A percentile compares a stretch with the other conserved stretches of the same genome.
Conservation (phyloP, 2,888 invertebrate genomes). For the Pseudoips prasinana region DNA sequence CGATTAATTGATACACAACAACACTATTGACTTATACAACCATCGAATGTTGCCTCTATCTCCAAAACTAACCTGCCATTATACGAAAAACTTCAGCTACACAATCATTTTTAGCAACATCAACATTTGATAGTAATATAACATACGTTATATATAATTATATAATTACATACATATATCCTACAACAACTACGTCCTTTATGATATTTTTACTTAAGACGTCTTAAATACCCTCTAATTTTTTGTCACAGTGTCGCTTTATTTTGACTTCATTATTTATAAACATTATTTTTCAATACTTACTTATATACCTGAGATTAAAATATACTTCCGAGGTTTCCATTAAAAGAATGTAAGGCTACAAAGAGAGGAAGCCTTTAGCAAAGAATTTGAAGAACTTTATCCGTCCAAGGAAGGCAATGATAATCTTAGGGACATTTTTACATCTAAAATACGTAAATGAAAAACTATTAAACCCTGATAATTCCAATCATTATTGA, state of each 20-base stretch:
- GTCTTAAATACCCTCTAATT: constrained; percentile 71
- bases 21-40: constrained; percentile 38
- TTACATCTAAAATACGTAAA: constrained; percentile 62
- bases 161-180: constrained; percentile 41
- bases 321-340: constrained; percentile 48
- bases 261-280: constrained; percentile 78
- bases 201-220: constrained; percentile 75
- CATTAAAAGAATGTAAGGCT: constrained; percentile 44
- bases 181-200: constrained; percentile 75
- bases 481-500: constrained; percentile 77
- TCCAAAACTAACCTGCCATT: constrained; percentile 8
- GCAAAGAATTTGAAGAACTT: constrained; percentile 58
- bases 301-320: constrained; percentile 60
- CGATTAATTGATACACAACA: constrained; percentile 58
- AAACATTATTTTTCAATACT: constrained; percentile 66
- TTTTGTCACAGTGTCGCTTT: constrained; percentile 81
- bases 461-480: constrained; percentile 75
- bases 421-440: constrained; percentile 46
- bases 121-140: constrained; percentile 20
- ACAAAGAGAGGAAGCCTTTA: constrained; percentile 61
- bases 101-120: neutral
- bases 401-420: constrained; percentile 48
- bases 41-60: constrained; percentile 8
- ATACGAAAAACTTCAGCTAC: constrained; percentile 5
- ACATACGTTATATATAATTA: constrained; percentile 28